Conservation (phyloP, 1,140 invertebrate genomes). For the Drosophila takahashii region DNA sequence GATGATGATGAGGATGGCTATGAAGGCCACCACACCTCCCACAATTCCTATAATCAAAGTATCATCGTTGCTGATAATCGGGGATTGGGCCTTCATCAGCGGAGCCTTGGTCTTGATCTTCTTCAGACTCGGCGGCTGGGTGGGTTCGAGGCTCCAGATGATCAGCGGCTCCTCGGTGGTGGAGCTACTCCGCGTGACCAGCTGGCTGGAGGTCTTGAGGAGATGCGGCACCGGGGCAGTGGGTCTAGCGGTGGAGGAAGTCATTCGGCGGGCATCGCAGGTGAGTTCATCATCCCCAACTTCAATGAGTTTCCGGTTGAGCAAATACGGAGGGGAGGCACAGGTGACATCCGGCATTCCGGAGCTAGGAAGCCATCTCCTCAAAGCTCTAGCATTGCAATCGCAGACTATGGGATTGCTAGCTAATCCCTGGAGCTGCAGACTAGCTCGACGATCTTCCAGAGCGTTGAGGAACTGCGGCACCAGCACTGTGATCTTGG, state of each 20-base stretch:
- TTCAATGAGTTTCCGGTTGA: slow-evolving; percentile 88
- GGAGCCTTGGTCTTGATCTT: slow-evolving; percentile 87
- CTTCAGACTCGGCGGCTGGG: slow-evolving; percentile 85
- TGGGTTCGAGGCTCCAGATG: slow-evolving; percentile 93
- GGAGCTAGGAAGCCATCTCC: slow-evolving; percentile 90
- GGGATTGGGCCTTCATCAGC: slow-evolving; percentile 86
- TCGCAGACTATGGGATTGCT: slow-evolving; percentile 94
- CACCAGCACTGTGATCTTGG: slow-evolving; percentile 90
- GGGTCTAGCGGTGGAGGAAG: slow-evolving; percentile 85
- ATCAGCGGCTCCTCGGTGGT: slow-evolving; percentile 92
- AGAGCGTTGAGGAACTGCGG: slow-evolving; percentile 91
- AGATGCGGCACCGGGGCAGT: slow-evolving; percentile 73
- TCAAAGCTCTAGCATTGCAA: slow-evolving; percentile 91
- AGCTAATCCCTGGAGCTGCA: slow-evolving; percentile 90
- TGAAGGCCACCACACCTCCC: slow-evolving; percentile 95
- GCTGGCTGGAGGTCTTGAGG: slow-evolving; percentile 83
- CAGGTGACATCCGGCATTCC: slow-evolving; percentile 88
- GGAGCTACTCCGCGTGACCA: slow-evolving; percentile 85
- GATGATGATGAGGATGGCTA: slow-evolving; percentile 93
- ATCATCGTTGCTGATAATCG: slow-evolving; percentile 92
- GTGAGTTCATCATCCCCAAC: slow-evolving; percentile 92
- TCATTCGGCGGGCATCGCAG: slow-evolving; percentile 88
- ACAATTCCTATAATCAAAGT: slow-evolving; percentile 96
- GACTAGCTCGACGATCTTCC: slow-evolving; percentile 91
- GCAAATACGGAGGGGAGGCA: slow-evolving; percentile 88